These are phyloP conservation scores for Euzophera pinguis DNA, from an alignment of 2,888 invertebrate species.

Conservation along the genomic window DNA sequence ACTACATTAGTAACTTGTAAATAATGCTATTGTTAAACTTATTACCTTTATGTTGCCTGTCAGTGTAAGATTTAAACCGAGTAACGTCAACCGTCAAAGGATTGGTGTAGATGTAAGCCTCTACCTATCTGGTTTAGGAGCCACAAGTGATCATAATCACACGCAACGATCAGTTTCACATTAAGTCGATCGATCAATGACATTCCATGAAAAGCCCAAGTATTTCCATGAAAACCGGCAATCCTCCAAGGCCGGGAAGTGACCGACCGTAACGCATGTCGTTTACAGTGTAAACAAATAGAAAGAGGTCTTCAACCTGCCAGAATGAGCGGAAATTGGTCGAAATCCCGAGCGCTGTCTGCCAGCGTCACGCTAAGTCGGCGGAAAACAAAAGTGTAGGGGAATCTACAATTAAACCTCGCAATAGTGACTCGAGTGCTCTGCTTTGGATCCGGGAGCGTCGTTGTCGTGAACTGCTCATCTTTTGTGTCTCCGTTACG, in stretches of 20 bases:
- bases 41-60: too few species aligned
- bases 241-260: background rate
- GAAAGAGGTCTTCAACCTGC: background rate
- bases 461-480: background rate
- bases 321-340: background rate
- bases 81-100: too few species aligned
- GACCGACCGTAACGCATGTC: background rate
- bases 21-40: too few species aligned
- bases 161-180: too few species aligned
- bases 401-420: background rate
- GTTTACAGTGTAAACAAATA: background rate
- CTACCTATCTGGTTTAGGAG: too few species aligned
- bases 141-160: too few species aligned
- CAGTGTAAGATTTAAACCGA: too few species aligned
- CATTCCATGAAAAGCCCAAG: background rate
- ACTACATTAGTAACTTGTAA: too few species aligned
- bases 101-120: too few species aligned
- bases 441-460: background rate
- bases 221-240: background rate
- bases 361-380: background rate
- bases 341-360: background rate
- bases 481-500: too few species aligned
- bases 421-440: background rate
- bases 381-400: background rate
- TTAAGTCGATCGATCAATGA: background rate